A percentile compares a stretch with the other conserved stretches of the same genome.
Conservation (phyloP, 2,797 vertebrate genomes). For the Todus mexicanus region DNA sequence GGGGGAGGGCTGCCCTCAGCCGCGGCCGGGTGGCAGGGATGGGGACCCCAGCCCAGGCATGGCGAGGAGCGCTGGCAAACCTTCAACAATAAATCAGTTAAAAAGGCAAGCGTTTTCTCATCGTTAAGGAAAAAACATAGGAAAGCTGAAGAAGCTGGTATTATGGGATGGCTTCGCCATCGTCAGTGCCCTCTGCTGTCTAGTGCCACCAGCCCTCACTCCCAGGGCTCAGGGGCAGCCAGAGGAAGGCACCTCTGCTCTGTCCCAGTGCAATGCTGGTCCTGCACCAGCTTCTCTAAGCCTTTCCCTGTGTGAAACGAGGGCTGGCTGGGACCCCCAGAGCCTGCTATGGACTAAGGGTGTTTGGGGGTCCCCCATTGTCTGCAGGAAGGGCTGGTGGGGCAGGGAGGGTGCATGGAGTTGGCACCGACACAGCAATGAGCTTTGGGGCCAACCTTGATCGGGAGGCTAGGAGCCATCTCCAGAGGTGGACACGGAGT, state of each 20-base stretch:
- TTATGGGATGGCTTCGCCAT: background rate
- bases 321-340: background rate
- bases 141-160: background rate
- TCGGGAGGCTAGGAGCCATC: background rate
- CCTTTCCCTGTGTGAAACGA: background rate
- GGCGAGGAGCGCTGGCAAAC: accelerated
- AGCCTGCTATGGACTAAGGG: background rate
- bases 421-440: accelerated
- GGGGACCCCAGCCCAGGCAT: background rate
- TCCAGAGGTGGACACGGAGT: background rate
- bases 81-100: background rate
- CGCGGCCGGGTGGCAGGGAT: background rate
- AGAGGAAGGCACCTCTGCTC: background rate
- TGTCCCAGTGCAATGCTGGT: background rate
- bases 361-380: accelerated
- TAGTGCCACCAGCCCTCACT: background rate
- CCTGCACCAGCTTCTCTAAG: background rate
- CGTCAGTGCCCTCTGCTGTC: background rate
- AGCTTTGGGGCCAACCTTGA: background rate
- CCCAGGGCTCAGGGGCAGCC: background rate
- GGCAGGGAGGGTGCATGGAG: background rate
- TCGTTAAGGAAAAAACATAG: accelerated
- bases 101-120: background rate
- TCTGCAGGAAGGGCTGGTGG: background rate
- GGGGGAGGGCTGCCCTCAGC: background rate